Evolutionary conservation across 2,797 vertebrate species (phyloP), one percentile per base, ranked within the genome.

Genomic region (Squalus acanthias): DNA sequence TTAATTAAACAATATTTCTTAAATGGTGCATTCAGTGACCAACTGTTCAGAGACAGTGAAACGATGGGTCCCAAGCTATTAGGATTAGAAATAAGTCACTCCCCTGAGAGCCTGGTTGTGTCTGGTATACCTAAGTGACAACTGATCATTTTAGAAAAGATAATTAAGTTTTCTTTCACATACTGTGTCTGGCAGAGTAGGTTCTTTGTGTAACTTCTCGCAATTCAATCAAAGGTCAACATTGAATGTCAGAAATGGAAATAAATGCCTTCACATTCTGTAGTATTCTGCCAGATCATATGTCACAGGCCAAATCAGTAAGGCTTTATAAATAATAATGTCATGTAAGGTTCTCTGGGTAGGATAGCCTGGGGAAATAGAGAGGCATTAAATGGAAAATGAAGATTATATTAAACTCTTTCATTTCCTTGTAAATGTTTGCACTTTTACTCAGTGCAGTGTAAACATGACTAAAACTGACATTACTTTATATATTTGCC

Each of bases 1-100:
- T 98, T 98, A 99, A 99, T 99, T 99, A 99, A 99, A 99, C 98
- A 99, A 99, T 98, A 98, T 98, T 98, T 98, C 98, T 98, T 99
- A 98, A 99, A 99, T 98, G 98, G 98, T 98, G 97, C 98, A 98
- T 98, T 98, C 98, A 98, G 98, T 99, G 98, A 99, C 99, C 99
- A 98, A 98, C 98, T 98, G 98, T 98, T 98, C 98, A 98, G 98
- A 98, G 97, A 98, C 97, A 98, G 98, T 97, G 98, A 98, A 98
- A 98, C 98, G 97, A 97, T 97, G 98, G 97, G 98, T 99, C 98
- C 98, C 98, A 97, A 98, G 98, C 98, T 98, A 98, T 98, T 98
- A 98, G 97, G 97, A 97, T 98, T 97, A 98, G 98, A 98, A 98
- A 98, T 98, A 98, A 98, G 98, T 97, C 97, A 97, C 97, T 98